Evolutionary conservation across 2,797 vertebrate species (phyloP), one percentile per base, ranked within the genome.

Genomic region (Syngnathus acus): DNA sequence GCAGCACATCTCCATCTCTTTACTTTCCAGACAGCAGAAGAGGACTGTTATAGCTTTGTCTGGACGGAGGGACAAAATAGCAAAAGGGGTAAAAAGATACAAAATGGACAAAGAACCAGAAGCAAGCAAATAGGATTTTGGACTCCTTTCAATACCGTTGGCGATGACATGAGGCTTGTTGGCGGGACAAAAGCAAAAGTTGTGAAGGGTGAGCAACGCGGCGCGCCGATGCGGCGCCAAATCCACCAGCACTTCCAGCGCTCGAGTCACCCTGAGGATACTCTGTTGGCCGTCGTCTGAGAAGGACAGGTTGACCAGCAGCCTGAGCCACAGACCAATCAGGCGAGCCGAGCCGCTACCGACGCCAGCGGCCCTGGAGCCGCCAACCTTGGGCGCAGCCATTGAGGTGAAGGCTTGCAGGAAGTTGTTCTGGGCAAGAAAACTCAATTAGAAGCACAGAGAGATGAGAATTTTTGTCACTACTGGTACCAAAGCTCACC

Each of bases 231-330:
- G 90, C 42, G 82, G 84, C 45, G 93, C 93, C 87, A 99, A 85
- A 81, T 94, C 93, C 0, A 90, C 75, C 1, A 99, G 89, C 72
- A 94, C 83, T 55, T 99, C 95, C 85, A 99, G 81, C 68, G 87
- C 88, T 0, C 95, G 95, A 2, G 89, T 90, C 53, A 94, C 87
- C 80, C 92, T 92, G 69, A 98, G 86, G 71, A 99, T 86, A 83
- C 94, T 94, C 70, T 96, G 94, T 69, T 97, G 95, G 66, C 95
- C 95, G 1, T 99, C 97, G 78, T 95, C 95, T 3, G 87, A 87
- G 19, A 90, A 88, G 0, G 96, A 96, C 42, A 98, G 67, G 65
- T 89, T 95, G 70, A 95, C 87, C 11, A 99, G 87, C 48, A 99
- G 82, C 82, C 90, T 94, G 69, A 99, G 86, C 97, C 97, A 99